Evolutionary conservation across 2,888 invertebrate genomes (phyloP), one percentile per base, ranked within the genome.

Genomic region (Philhelius pedissequus): DNA sequence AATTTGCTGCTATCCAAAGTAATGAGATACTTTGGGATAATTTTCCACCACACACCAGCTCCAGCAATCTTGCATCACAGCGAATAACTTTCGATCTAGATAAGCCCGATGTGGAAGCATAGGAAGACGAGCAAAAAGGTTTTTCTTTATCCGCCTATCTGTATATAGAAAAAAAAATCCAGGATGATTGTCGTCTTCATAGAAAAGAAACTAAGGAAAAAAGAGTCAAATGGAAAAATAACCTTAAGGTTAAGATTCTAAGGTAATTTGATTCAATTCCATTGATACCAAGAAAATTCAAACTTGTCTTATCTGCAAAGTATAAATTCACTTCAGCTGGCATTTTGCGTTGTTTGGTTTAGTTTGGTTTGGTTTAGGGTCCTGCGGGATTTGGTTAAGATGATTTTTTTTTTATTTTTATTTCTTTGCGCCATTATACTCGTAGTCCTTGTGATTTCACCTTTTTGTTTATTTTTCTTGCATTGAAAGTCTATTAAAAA

Each of bases 221-320:
- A 86, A 48, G 64, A 77, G 69, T 76, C 73, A 87, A 87, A 87
- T 87, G 87, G 88, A 90, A 90, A 64, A 90, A 90, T 89, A 89
- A 89, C 90, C 89, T 90, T 89, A 90, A 90, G 90, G 91, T 90
- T 90, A 89, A 90, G 91, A 91, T 91, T 89, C 89, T 89, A 91
- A 90, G 90, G 91, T 90, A 91, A 91, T 91, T 91, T 91, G 91
- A 91, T 91, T 91, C 91, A 91, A 91, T 91, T 91, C 89, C 89
- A 88, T 86, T 89, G 91, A 91, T 91, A 91, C 84, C 87, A 56
- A 76, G 84, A 71, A 64, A 84, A 84, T 76, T 84, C 84, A 76
- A 80, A 80, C 80, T 80, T 68, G 84, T 80, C 75, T 84, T 84
- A 84, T 84, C 84, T 76, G 52, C 43, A 62, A 71, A 48, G 80